Percentiles rank a stretch among this genome's conserved stretches.
Conservation (phyloP, 2,113 vertebrate species). For the Anguilla japonica region DNA sequence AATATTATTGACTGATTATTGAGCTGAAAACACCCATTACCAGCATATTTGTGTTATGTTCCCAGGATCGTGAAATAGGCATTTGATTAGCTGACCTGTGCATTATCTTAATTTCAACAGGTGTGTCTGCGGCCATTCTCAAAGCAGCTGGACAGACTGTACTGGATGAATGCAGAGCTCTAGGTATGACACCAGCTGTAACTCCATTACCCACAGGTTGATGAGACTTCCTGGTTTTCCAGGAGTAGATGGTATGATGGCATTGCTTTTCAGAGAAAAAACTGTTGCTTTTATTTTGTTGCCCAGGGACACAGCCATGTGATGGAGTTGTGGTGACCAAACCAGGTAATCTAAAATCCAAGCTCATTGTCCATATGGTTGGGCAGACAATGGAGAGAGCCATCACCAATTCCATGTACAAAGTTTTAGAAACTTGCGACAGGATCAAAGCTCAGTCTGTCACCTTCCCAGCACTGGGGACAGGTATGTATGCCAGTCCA, state of each 20-base stretch:
- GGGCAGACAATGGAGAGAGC: slow-evolving; percentile 45
- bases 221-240: neutral
- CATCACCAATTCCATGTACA: slow-evolving; percentile 48
- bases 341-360: slow-evolving; percentile 50
- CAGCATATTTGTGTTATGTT: neutral
- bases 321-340: slow-evolving; percentile 52
- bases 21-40: neutral
- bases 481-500: slow-evolving; percentile 42
- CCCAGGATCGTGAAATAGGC: neutral
- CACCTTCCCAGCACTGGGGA: slow-evolving; percentile 59
- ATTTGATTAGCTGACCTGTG: neutral
- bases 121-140: slow-evolving; percentile 57
- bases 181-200: slow-evolving; percentile 40
- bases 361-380: slow-evolving; percentile 58
- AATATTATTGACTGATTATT: neutral
- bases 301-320: slow-evolving; percentile 43
- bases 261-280: neutral
- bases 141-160: slow-evolving; percentile 54
- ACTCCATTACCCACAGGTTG: neutral
- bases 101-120: slow-evolving; percentile 34
- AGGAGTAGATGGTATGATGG: neutral
- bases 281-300: neutral
- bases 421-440: slow-evolving; percentile 51
- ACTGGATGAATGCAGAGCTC: slow-evolving; percentile 47
- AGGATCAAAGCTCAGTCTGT: slow-evolving; percentile 50